A percentile compares a stretch with the other conserved stretches of the same genome.
Conservation (phyloP, 2,888 invertebrate genomes). For the Automeris io region DNA sequence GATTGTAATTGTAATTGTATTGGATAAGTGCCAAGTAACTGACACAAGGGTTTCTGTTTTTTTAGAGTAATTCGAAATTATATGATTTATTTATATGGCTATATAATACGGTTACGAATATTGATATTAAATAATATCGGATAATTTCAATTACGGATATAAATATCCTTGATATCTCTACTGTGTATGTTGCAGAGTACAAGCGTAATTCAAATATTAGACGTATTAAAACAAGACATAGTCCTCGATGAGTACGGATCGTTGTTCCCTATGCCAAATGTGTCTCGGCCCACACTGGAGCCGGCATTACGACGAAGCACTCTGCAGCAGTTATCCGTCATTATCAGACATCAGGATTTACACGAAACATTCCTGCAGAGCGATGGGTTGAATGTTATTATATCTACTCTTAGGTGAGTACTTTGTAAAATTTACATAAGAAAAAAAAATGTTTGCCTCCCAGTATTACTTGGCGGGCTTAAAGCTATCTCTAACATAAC, state of each 20-base stretch:
- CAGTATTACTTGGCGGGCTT: no score
- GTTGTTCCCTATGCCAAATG: slow-evolving; percentile 27
- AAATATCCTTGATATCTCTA: no score
- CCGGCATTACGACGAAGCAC: slow-evolving; percentile 82
- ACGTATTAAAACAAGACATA: slow-evolving; percentile 65
- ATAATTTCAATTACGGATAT: no score
- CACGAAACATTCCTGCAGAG: slow-evolving; percentile 78
- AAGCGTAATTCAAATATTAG: slow-evolving; percentile 57
- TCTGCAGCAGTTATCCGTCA: slow-evolving; percentile 80
- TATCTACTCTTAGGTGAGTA: slow-evolving; percentile 50
- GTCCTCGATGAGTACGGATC: slow-evolving; percentile 41
- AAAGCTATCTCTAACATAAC: no score
- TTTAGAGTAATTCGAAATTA: no score
- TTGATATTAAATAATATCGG: no score
- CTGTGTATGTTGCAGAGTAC: slow-evolving; percentile 41
- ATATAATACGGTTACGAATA: no score
- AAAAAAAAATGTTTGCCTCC: no score
- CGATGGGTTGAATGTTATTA: slow-evolving; percentile 71
- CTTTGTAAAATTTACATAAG: no score
- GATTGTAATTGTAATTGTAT: no score
- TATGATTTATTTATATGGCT: no score
- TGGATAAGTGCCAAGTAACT: no score
- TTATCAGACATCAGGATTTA: slow-evolving; percentile 78
- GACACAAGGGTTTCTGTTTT: background rate
- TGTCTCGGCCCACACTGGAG: slow-evolving; percentile 61